phyloP scores from a whole-genome alignment of 1,140 invertebrate genomes.

The Globodera rostochiensis region DNA sequence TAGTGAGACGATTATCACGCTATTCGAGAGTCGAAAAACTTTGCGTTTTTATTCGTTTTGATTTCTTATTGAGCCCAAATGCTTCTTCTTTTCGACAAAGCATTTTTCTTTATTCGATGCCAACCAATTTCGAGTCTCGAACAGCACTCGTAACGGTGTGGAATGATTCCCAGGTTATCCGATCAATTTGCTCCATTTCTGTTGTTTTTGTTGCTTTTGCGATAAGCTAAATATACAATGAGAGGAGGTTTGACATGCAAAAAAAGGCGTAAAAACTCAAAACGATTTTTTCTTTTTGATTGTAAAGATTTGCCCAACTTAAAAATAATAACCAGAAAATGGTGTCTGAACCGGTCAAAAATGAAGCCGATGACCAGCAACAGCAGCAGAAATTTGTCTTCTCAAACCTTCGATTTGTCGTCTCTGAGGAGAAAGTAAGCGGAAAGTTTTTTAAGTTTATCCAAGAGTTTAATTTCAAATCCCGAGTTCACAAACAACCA shows the following conservation, averaged over 20 bases:
- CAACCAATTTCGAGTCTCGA: too few species aligned
- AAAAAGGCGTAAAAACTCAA: too few species aligned
- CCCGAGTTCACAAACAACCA: too few species aligned
- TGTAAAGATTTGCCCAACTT: not conserved
- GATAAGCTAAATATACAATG: not conserved
- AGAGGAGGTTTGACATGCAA: too few species aligned
- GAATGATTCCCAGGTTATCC: not conserved
- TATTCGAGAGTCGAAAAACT: not conserved
- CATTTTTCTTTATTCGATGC: too few species aligned
- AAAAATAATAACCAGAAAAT: not conserved
- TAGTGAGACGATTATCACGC: too few species aligned
- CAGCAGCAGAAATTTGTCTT: conserved; percentile 13
- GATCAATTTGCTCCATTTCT: not conserved
- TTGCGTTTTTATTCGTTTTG: conserved; percentile 2
- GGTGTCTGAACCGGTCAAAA: not conserved
- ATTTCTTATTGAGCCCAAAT: not conserved
- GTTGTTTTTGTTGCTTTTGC: not conserved
- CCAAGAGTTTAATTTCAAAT: not conserved
- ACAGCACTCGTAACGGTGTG: not conserved
- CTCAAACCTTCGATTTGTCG: conserved; percentile 25
- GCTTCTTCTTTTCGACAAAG: not conserved
- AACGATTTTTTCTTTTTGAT: not conserved
- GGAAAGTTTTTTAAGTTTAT: conserved; percentile 21
- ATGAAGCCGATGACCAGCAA: not conserved
- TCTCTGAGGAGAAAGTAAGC: conserved; percentile 16